These are phyloP conservation scores for Eidolon helvum DNA, from an alignment of 2,113 vertebrate species.

Conservation along the genomic window DNA sequence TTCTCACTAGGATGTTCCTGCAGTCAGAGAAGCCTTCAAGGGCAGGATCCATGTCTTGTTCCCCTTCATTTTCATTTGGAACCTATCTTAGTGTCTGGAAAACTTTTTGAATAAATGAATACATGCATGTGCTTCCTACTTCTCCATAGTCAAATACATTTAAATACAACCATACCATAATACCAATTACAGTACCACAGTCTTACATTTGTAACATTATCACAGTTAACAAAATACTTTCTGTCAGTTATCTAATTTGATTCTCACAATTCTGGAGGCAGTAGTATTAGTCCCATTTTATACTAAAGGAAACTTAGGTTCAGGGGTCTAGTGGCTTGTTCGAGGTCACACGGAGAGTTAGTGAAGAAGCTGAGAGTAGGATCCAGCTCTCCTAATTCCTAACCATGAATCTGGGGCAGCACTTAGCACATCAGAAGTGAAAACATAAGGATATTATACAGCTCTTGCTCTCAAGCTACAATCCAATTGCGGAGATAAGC, in stretches of 20 bases:
- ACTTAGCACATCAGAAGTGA: not conserved
- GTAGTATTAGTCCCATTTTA: not conserved
- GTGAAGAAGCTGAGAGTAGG: not conserved
- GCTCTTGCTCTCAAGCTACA: not conserved
- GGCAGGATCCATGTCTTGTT: not conserved
- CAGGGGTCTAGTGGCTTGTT: not conserved
- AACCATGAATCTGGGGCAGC: not conserved
- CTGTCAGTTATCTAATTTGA: not conserved
- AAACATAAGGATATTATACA: not conserved
- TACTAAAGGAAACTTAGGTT: not conserved
- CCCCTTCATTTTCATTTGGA: not conserved
- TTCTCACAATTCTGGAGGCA: not conserved
- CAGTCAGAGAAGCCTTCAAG: not conserved
- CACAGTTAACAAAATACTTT: not conserved
- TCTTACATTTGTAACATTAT: not conserved
- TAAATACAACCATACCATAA: not conserved
- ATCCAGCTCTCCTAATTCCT: not conserved
- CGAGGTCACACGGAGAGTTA: not conserved
- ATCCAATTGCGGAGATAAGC: not conserved
- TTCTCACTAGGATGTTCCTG: not conserved
- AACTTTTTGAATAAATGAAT: not conserved
- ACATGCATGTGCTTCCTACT: not conserved
- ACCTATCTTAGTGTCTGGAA: not conserved
- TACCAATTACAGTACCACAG: not conserved
- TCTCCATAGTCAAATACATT: not conserved